These are phyloP conservation scores for Boloria euphrosyne DNA, from an alignment of 2,888 invertebrate species.

Conservation along the genomic window DNA sequence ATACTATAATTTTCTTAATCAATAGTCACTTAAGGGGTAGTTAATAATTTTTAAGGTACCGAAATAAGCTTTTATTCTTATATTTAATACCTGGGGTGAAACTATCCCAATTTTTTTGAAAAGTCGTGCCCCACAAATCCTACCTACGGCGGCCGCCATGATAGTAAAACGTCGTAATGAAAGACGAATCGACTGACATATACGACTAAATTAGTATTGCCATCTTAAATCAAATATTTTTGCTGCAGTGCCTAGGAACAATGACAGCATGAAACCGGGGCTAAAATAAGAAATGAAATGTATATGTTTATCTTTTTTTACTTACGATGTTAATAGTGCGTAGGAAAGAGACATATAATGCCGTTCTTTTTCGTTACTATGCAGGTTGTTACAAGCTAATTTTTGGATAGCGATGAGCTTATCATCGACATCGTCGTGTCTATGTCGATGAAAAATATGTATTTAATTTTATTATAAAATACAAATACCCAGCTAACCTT, in stretches of 20 bases:
- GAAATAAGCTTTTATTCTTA: slow-evolving; percentile 51
- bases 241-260: slow-evolving; percentile 2
- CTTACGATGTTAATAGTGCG: too few species aligned
- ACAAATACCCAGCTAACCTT: too few species aligned
- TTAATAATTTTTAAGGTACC: slow-evolving; percentile 35
- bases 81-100: slow-evolving; percentile 86
- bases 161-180: slow-evolving; percentile 83
- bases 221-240: slow-evolving; percentile 13
- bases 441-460: too few species aligned
- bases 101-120: slow-evolving; percentile 88
- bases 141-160: slow-evolving; percentile 94
- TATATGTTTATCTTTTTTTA: too few species aligned
- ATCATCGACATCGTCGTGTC: too few species aligned
- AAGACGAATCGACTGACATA: slow-evolving; percentile 68
- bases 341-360: too few species aligned
- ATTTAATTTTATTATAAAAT: too few species aligned
- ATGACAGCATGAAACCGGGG: too few species aligned
- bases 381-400: too few species aligned
- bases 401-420: too few species aligned
- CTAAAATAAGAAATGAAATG: too few species aligned
- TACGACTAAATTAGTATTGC: slow-evolving; percentile 43
- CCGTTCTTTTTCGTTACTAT: too few species aligned
- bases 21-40: slow-evolving; percentile 19
- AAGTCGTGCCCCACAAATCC: slow-evolving; percentile 92
- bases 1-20: slow-evolving; percentile 29